Evolutionary conservation across 2,888 invertebrate species (phyloP).

Genomic region (Trachelus iudaicus): DNA sequence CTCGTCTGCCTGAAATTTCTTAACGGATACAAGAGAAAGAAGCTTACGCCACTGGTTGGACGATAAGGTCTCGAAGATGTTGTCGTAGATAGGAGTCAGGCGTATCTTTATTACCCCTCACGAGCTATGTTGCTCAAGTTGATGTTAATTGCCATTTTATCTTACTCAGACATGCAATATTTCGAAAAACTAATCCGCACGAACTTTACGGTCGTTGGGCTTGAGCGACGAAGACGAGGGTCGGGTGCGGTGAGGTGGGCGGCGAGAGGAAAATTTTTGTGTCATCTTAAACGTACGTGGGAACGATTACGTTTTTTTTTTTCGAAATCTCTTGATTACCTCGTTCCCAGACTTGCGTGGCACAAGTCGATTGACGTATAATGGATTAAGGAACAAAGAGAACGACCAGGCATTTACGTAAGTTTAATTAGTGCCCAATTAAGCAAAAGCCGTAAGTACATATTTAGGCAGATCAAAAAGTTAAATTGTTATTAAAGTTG

Average conservation of each 20-base stretch:
- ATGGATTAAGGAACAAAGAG: background rate
- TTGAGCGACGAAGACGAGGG: background rate
- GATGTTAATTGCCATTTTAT: constrained; percentile 63
- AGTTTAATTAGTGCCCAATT: background rate
- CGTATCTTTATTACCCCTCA: constrained; percentile 62
- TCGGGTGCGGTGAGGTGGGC: too few species aligned
- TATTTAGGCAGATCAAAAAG: background rate
- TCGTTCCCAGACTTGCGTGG: background rate
- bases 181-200: constrained; percentile 28
- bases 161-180: constrained; percentile 54
- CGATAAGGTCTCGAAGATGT: constrained; percentile 54
- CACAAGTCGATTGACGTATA: background rate
- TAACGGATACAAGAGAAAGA: background rate
- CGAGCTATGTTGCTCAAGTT: constrained; percentile 44
- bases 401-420: background rate
- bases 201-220: background rate
- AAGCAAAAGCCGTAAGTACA: background rate
- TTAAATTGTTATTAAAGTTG: background rate
- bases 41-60: constrained; percentile 24
- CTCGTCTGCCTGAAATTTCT: background rate
- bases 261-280: background rate
- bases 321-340: background rate
- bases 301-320: background rate
- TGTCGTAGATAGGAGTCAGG: constrained; percentile 51
- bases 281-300: background rate